Base-by-base conservation (phyloP, 1,140 invertebrate species). In the Whitmania pigra region DNA sequence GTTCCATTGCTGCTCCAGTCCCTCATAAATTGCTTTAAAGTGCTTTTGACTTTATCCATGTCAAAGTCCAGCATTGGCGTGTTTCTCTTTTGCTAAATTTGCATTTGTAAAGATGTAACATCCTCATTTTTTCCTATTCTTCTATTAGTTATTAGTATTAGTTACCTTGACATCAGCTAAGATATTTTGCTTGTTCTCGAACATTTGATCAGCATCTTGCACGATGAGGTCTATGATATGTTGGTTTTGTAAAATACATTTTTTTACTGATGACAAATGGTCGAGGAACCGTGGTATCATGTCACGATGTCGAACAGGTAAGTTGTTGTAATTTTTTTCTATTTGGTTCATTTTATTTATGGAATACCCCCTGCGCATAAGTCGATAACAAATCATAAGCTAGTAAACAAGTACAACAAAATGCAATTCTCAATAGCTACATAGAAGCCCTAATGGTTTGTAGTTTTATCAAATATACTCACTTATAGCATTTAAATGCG, bases 1-100 rank as follows among this genome's bases (percentile, higher is more conserved):
- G 85, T 85, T 0, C 95, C 95, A 72, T 89, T 88, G 0, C 83
- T 80, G 77, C 91, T 93, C 96, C 96, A 99, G 82, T 99, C 96
- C 29, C 96, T 84, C 7, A 93, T 90, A 78, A 99, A 87, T 79
- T 97, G 93, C 80, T 96, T 96, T 73, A 99, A 84, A 6, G 93
- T 92, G 36, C 90, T 90, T 79, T 93, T 90, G 5, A 96, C 90
- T 82, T 93, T 92, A 76, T 91, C 89, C 78, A 90, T 86, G 79
- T 74, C 70, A 53, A 72, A 68, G 18, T 71, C 20, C 15, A 36
- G 55, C 20, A 71, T 0, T 22, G 69, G 31, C 36, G 27, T 13
- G 36, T 60, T 66, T 57, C 20, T 31, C 17, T 29, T 31, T 2
- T n/a, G 27, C 53, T 43, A 57, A 72, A 43, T 18, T 36, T 43